Evolutionary conservation across 2,888 invertebrate genomes (phyloP).

Genomic region (Ischnus inquisitorius): DNA sequence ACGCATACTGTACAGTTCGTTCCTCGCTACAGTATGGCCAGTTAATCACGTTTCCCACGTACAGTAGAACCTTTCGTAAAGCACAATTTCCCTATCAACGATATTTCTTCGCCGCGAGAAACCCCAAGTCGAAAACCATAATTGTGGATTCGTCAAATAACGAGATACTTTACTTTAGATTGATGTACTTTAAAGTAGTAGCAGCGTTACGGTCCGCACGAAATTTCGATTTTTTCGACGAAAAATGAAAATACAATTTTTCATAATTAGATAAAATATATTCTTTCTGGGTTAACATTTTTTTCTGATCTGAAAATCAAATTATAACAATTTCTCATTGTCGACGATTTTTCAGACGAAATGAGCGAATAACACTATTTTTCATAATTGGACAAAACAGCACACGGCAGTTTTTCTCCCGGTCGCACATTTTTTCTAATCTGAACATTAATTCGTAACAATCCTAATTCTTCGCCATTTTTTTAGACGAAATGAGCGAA

Average conservation of each 20-base stretch:
- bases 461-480: too few species aligned
- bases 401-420: too few species aligned
- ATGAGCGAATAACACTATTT: too few species aligned
- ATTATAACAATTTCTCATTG: too few species aligned
- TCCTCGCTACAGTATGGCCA: conserved; percentile 19
- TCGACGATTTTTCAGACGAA: too few species aligned
- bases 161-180: neutral
- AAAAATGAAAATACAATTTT: too few species aligned
- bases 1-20: conserved; percentile 12
- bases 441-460: too few species aligned
- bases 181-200: neutral
- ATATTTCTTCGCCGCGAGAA: neutral
- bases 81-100: neutral
- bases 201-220: too few species aligned
- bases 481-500: too few species aligned
- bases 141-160: neutral
- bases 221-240: conserved; percentile 18
- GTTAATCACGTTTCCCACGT: conserved; percentile 8
- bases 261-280: neutral
- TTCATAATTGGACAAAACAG: too few species aligned
- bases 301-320: neutral
- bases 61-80: conserved; percentile 22
- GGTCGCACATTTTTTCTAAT: too few species aligned
- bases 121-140: neutral
- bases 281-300: neutral